These are phyloP conservation scores for Cydia splendana DNA, from an alignment of 1,140 invertebrate species.

Conservation along the genomic window DNA sequence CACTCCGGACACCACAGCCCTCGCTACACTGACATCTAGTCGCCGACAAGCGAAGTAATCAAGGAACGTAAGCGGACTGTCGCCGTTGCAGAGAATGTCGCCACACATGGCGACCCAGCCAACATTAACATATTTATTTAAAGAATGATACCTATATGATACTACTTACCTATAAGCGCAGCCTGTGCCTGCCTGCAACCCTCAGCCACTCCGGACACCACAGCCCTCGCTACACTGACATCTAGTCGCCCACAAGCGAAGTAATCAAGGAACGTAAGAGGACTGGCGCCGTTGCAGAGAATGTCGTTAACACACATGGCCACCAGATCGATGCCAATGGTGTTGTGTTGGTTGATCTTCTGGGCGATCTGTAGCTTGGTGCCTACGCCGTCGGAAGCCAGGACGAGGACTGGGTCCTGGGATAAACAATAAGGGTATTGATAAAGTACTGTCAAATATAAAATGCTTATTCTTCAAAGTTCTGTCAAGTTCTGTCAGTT, in stretches of 20 bases:
- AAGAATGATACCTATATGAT: slow-evolving; percentile 20
- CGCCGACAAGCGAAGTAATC: slow-evolving; percentile 94
- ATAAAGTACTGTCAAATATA: too few relatives aligned
- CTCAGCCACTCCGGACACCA: slow-evolving; percentile 91
- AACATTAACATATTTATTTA: too few relatives aligned
- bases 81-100: slow-evolving; percentile 97
- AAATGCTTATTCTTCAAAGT: too few relatives aligned
- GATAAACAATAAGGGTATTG: slow-evolving; percentile 37
- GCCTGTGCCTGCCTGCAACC: slow-evolving; percentile 92
- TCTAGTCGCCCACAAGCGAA: slow-evolving; percentile 92
- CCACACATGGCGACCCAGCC: slow-evolving; percentile 94
- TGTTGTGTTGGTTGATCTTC: slow-evolving; percentile 86
- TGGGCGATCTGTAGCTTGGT: slow-evolving; percentile 98
- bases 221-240: slow-evolving; percentile 83
- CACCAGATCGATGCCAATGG: slow-evolving; percentile 96
- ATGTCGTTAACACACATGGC: slow-evolving; percentile 99
- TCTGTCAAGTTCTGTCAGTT: too few relatives aligned
- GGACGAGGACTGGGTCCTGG: slow-evolving; percentile 92
- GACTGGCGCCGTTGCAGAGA: slow-evolving; percentile 96
- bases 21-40: slow-evolving; percentile 82
- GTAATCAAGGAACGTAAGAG: slow-evolving; percentile 97
- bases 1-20: slow-evolving; percentile 89
- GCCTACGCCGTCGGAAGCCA: slow-evolving; percentile 98
- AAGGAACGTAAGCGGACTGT: slow-evolving; percentile 85
- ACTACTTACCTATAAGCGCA: slow-evolving; percentile 90